Evolutionary conservation across 2,888 invertebrate species (phyloP), one percentile per base, ranked within the genome.

Genomic region (Caenorhabditis afra): DNA sequence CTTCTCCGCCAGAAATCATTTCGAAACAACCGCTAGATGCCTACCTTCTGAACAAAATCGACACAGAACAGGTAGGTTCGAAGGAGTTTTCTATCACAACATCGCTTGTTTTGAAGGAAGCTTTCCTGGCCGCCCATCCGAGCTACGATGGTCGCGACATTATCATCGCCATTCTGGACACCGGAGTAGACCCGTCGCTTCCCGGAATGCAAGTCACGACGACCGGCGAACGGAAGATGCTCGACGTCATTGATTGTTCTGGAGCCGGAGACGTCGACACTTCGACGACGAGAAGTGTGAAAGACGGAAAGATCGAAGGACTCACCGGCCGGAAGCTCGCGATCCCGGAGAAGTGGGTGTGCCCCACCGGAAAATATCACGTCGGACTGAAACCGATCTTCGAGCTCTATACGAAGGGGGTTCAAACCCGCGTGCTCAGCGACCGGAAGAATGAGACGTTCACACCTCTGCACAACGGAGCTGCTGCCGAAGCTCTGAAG

Each of bases 231-330:
- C 93, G 94, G 18, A 99, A 99, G 92, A 94, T 99, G 59, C 94
- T 98, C 88, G 97, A 97, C 91, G 93, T 97, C 78, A 95, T 94
- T 90, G 97, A 99, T 92, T 96, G 96, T 90, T 95, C 95, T 87
- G 99, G 99, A 20, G 95, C 95, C 90, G 99, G 98, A 4, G 98
- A 99, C 93, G 96, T 98, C 68, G 95, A 95, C 91, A 96, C 96
- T 8, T 94, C 94, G 62, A 94, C 94, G 76, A 92, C 94, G 81
- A 94, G 94, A 8, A 93, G 93, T 76, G 92, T 92, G 0, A 92
- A 91, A 76, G 92, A 93, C 88, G 95, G 95, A 41, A 92, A 91
- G 86, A 93, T 96, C 83, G 91, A 90, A 5, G 96, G 97, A 64
- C 90, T 96, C 18, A 95, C 95, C 75, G 97, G 97, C 23, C 93